These are phyloP conservation scores for Bathynomus jamesi DNA, from an alignment of 1,140 invertebrate species.

Conservation along the genomic window DNA sequence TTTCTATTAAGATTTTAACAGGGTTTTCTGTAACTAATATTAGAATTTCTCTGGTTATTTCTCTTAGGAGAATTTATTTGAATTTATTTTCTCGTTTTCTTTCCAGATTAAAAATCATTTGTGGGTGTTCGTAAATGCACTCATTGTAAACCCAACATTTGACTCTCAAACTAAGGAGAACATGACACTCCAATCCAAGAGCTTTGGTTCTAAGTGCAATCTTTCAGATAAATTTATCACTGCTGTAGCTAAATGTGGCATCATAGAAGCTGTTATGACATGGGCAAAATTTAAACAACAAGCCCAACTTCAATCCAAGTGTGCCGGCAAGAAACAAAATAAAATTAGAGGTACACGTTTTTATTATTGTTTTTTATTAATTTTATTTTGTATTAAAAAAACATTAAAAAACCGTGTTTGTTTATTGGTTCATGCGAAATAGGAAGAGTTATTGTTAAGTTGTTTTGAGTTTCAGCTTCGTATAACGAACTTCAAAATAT, in stretches of 20 bases:
- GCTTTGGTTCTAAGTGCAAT: conserved; percentile 90
- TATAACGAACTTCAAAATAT: no score
- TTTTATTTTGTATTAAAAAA: not conserved
- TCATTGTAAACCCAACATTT: conserved; percentile 99
- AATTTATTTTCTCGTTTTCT: not conserved
- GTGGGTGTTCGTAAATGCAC: conserved; percentile 96
- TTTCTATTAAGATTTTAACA: not conserved
- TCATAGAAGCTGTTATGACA: conserved; percentile 80
- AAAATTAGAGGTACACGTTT: conserved; percentile 61
- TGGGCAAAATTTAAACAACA: conserved; percentile 98
- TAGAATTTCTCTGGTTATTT: not conserved
- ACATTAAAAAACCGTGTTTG: no score
- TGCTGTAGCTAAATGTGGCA: conserved; percentile 63
- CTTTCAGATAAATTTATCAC: conserved; percentile 83
- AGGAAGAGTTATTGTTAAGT: no score
- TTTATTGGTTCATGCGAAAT: no score
- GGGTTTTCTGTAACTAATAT: not conserved
- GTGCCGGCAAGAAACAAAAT: conserved; percentile 77
- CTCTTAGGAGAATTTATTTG: not conserved
- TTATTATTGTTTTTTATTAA: not conserved
- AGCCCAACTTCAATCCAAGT: conserved; percentile 74
- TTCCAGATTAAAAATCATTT: conserved; percentile 90
- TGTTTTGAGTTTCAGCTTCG: no score
- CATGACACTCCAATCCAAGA: conserved; percentile 92
- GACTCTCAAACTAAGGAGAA: conserved; percentile 99